Base-by-base conservation (phyloP, 2,888 invertebrate genomes). In the Caenorhabditis sp. region DNA sequence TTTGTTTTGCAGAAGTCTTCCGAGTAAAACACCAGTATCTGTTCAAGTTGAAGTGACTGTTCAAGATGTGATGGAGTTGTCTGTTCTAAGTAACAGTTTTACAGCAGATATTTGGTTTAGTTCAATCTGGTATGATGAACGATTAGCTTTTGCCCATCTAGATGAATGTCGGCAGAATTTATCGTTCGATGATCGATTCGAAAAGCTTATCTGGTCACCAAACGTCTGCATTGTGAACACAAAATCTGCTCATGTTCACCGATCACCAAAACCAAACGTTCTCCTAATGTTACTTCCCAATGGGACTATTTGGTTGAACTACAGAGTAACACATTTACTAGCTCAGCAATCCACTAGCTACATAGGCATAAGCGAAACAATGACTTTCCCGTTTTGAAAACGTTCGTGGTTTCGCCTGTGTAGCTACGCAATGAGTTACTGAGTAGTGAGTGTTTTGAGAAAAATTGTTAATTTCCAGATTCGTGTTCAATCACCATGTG, bases 91-190 rank as follows among this genome's bases (percentile, higher is more conserved):
- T 60, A 86, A 86, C 71, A 80, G 80, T 53, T 83, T 86, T 64
- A 84, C 84, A 10, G 84, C 84, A 0, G 86, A 86, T 63, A 77
- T 86, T n/a, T 86, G 86, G 86, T 86, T 86, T 66, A 83, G 83
- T 58, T 71, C 84, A 2, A 83, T 86, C 43, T 86, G 86, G 86
- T 81, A 84, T 61, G 86, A 86, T 66, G 74, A 73, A 1, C 69
- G 86, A 6, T 73, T 86, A 12, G 83, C 83, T 21, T 86, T 82
- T 58, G 62, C 72, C 1, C 84, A 84, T 67, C 66, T 83, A 26
- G 85, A 86, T 51, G 66, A 60, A 17, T 86, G 84, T 60, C 73
- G 86, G 17, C 69, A 75, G 23, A 86, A 86, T 66, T 75, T 86
- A 10, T 83, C 83, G 0, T 86, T 86, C 53, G 86, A 86, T 65